Conservation (phyloP, 2,113 vertebrate species). For the Rostratula benghalensis region DNA sequence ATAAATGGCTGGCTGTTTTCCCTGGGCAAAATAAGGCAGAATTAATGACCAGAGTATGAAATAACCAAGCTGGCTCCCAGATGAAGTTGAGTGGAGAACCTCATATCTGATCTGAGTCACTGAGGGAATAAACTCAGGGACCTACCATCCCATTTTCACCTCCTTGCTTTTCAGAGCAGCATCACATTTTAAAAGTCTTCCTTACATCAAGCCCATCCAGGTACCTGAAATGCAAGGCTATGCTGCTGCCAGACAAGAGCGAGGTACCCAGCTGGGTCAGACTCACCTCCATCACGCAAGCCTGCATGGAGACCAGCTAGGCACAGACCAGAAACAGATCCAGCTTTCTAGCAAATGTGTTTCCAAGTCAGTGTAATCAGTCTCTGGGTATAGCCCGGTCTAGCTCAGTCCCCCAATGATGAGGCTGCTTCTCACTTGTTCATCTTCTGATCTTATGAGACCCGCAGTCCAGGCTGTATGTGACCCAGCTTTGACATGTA, state of each 20-base stretch:
- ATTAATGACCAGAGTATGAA: neutral
- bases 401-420: neutral
- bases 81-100: neutral
- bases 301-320: neutral
- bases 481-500: neutral
- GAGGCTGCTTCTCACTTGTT: neutral
- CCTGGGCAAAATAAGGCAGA: neutral
- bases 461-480: neutral
- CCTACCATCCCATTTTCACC: neutral
- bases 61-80: neutral
- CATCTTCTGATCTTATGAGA: neutral
- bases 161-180: neutral
- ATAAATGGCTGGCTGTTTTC: neutral
- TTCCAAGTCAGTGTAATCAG: neutral
- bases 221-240: neutral
- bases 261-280: neutral
- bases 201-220: neutral
- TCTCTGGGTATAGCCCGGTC: neutral
- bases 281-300: neutral
- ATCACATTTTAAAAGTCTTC: neutral
- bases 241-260: neutral
- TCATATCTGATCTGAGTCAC: neutral
- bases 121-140: neutral
- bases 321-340: neutral
- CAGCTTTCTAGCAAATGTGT: neutral